A percentile compares a stretch with the other conserved stretches of the same genome.
Evolutionary conservation across 2,888 invertebrate species (phyloP).

Genomic region (Oscheius sp.): DNA sequence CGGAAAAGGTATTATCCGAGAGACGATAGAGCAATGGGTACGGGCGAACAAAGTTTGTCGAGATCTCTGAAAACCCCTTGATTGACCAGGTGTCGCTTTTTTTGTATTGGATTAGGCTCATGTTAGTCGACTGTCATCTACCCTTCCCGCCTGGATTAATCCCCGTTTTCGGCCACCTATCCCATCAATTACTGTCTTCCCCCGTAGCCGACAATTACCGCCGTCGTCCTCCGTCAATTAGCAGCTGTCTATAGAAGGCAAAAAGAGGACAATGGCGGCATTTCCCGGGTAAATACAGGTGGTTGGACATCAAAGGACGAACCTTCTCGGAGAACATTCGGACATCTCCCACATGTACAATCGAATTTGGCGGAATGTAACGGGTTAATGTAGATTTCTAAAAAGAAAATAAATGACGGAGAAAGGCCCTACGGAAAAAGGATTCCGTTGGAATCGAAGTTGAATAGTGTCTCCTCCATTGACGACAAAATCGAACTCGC

Average conservation of each 20-base stretch:
- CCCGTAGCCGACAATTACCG: slow-evolving; percentile 1
- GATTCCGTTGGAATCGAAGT: slow-evolving; percentile 42
- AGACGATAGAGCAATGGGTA: slow-evolving; percentile 38
- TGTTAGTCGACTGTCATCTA: slow-evolving; percentile 6
- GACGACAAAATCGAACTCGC: slow-evolving; percentile 94
- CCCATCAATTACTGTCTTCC: slow-evolving; percentile 13
- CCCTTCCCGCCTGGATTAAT: slow-evolving; percentile 17
- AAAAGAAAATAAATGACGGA: no score
- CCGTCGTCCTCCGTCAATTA: slow-evolving; percentile 22
- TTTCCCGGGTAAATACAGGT: slow-evolving; percentile 30
- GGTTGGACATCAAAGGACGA: slow-evolving; percentile 23
- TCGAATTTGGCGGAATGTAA: slow-evolving; percentile 96
- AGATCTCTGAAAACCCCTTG: not conserved
- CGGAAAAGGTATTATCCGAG: slow-evolving; percentile 31
- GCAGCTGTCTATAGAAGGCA: slow-evolving; percentile 20
- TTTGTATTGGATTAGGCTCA: no score
- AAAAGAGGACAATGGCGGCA: slow-evolving; percentile 25
- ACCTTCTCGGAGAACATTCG: slow-evolving; percentile 49
- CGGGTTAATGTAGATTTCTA: slow-evolving; percentile 81
- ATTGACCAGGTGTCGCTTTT: not conserved
- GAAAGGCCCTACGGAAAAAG: slow-evolving; percentile 14
- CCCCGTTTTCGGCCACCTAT: slow-evolving; percentile 16
- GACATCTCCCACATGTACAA: slow-evolving; percentile 84
- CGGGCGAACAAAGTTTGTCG: no score
- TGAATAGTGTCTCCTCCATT: slow-evolving; percentile 89